Evolutionary conservation across 1,140 invertebrate species (phyloP), one percentile per base, ranked within the genome.

Genomic region (Rhizoglyphus robini): DNA sequence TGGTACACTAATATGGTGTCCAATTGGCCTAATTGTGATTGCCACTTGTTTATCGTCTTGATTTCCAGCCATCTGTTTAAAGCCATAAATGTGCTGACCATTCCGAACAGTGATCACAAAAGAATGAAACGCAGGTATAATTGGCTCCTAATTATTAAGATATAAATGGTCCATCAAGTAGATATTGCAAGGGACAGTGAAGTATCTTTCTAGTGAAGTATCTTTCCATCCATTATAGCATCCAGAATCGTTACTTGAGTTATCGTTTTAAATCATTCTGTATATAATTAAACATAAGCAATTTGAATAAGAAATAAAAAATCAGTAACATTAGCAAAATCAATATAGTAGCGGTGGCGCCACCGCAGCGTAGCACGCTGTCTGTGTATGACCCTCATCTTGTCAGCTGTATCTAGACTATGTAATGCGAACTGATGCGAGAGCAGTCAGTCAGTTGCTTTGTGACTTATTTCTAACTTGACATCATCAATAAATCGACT

Each of bases 21-120:
- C 63, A 11, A 64, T 8, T 2, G 63, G 63, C 5, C 63, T 18
- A 13, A 64, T 48, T 2, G 63, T 64, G 5, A 64, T 18, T 8
- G 63, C 63, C 4, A 64, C 63, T 46, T 65, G 25, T 63, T 65
- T 11, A 3, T n/a, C 64, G n/a, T 49, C 63, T 13, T 67, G 8
- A 5, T 18, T 67, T 18, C 27, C 13, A 27, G 20, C 58, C 54
- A 29, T 31, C 30, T 61, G 36, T 47, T 41, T 27, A 5, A 69
- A 61, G 15, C 51, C 57, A 81, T 93, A 95, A 59, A 85, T 86
- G 70, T 91, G 81, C 67, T 86, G 86, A 49, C 95, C 96, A 83
- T 98, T 92, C 80, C 97, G 93, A 72, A 87, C 83, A 23, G 95
- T 98, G 48, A 97, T 90, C 8, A 97, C 83, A 80, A 98, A 99